Conservation (phyloP, 2,113 vertebrate species). For the Pachypanchax playfairii region DNA sequence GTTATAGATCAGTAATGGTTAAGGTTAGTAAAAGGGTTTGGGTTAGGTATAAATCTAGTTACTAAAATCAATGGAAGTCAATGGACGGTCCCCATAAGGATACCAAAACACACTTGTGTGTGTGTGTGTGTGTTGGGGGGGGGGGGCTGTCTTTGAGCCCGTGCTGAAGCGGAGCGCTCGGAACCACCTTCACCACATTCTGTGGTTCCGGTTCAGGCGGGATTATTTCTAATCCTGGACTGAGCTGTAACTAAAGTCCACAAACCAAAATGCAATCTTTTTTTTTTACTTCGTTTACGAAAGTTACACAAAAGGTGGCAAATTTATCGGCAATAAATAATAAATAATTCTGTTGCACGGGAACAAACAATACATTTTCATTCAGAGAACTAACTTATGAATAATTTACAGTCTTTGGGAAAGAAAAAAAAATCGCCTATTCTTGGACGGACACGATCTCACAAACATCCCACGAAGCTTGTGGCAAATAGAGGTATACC, state of each 20-base stretch:
- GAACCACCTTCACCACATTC: too few relatives aligned
- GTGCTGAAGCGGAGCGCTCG: too few relatives aligned
- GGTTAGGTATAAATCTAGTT: too few relatives aligned
- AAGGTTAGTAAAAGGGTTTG: too few relatives aligned
- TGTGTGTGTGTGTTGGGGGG: too few relatives aligned
- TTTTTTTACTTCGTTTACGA: slow-evolving; percentile 93
- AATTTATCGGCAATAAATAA: slow-evolving; percentile 98
- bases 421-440: slow-evolving; percentile 70
- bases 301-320: slow-evolving; percentile 97
- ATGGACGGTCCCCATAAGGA: too few relatives aligned
- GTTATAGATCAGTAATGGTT: too few relatives aligned
- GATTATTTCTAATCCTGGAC: too few relatives aligned
- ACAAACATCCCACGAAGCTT: slow-evolving; percentile 88
- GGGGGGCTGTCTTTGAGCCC: too few relatives aligned
- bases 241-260: slow-evolving; percentile 80
- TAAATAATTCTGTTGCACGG: slow-evolving; percentile 96
- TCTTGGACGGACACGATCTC: slow-evolving; percentile 89
- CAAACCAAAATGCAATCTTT: slow-evolving; percentile 78
- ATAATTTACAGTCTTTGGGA: slow-evolving; percentile 97
- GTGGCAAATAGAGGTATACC: slow-evolving; percentile 98
- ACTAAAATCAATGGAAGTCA: too few relatives aligned
- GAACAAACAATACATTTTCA: slow-evolving; percentile 87
- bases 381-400: slow-evolving; percentile 82
- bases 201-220: too few relatives aligned
- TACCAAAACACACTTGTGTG: too few relatives aligned